Base-by-base conservation (phyloP, 2,888 invertebrate genomes). In the Ganaspis brasiliensis region DNA sequence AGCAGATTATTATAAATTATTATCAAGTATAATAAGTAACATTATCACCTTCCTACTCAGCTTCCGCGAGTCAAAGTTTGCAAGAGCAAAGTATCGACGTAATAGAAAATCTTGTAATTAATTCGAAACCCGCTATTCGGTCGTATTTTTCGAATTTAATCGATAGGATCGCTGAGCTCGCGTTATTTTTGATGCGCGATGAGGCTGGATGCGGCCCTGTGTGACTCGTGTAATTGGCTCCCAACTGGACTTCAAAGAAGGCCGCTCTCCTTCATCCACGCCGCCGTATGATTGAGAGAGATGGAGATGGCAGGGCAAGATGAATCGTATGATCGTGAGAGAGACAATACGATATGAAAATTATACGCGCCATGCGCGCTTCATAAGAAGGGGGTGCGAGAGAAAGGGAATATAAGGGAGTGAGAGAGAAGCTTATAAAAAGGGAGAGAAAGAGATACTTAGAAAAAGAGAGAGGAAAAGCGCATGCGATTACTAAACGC, bases 151-250 rank as follows among this genome's bases (percentile, higher is more conserved):
- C 85, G 82, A 81, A 87, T 89, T 87, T 87, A 88, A 88, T 88
- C 88, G 89, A 89, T 89, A 85, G 83, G 79, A 82, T 86, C 84
- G 86, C 9, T 52, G 84, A 85, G 12, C 56, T 40, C 80, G 83
- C 87, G 86, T 86, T 87, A 88, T 87, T 88, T 88, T 86, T 83
- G 86, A 83, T 84, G 81, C 75, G 81, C 79, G 72, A 79, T 76
- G 74, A 82, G 75, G 85, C 85, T 83, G 82, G 86, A 83, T 89
- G 90, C 89, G 91, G 90, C 89, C 90, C 90, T 91, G 91, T 90
- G 91, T 91, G 91, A 91, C 91, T 91, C 91, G 91, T 91, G 91
- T 91, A 91, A 91, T 91, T 91, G 91, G 91, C 91, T 91, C 90
- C 91, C 91, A 91, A 91, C 90, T 91, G 91, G 91, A 91, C 91